Evolutionary conservation across 2,113 vertebrate genomes (phyloP).

Genomic region (Engraulis encrasicolus): DNA sequence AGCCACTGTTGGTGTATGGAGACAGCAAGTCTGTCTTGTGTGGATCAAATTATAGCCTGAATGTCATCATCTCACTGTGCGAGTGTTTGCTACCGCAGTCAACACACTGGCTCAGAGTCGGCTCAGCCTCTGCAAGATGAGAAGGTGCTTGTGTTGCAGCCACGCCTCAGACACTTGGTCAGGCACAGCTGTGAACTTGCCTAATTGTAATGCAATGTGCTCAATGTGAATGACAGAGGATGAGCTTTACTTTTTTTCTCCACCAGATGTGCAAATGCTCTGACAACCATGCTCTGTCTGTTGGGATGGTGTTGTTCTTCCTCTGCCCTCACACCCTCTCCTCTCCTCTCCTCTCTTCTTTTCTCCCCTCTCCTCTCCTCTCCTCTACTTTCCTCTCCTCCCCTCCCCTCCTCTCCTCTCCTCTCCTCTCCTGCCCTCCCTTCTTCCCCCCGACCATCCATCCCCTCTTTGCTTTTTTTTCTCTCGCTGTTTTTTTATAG

Average conservation of each 20-base stretch:
- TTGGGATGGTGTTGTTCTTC: constrained; percentile 16
- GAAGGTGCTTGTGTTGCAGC: constrained; percentile 26
- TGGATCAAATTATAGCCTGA: not conserved
- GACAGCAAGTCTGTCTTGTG: not conserved
- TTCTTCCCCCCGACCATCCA: too few relatives aligned
- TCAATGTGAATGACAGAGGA: constrained; percentile 41
- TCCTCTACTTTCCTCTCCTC: constrained; percentile 56
- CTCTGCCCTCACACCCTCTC: not conserved
- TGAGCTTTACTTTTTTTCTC: constrained; percentile 55
- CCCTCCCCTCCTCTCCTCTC: not conserved
- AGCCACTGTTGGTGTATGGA: constrained; percentile 5
- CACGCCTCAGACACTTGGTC: constrained; percentile 45
- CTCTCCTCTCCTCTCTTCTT: too few relatives aligned
- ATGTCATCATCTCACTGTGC: not conserved
- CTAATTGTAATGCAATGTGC: constrained; percentile 55
- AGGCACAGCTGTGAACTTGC: constrained; percentile 63
- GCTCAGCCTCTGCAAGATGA: not conserved
- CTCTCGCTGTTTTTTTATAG: not conserved
- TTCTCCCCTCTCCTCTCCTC: too few relatives aligned
- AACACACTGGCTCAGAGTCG: too few relatives aligned
- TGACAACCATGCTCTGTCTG: not conserved
- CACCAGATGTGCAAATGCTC: constrained; percentile 63
- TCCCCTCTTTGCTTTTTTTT: constrained; percentile 57
- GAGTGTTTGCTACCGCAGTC: not conserved
- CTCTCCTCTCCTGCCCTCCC: too few relatives aligned